Conservation (phyloP, 2,113 vertebrate species). For the Lipotes vexillifer region DNA sequence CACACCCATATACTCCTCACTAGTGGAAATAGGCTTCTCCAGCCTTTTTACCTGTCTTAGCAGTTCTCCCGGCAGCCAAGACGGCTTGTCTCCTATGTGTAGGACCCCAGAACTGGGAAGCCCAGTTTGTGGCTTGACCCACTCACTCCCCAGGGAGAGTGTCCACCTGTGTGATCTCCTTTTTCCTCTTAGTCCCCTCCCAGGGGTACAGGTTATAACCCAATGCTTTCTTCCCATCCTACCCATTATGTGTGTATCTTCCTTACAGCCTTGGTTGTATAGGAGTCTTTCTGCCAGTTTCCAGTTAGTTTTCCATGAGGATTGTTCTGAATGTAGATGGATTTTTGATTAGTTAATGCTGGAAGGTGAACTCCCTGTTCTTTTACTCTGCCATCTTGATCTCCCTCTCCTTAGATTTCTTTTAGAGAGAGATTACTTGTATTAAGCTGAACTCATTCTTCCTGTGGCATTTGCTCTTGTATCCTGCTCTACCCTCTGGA, state of each 20-base stretch:
- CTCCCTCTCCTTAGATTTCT: not conserved
- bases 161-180: not conserved
- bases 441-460: not conserved
- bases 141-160: not conserved
- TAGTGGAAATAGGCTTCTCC: not conserved
- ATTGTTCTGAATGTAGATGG: not conserved
- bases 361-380: not conserved
- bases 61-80: not conserved
- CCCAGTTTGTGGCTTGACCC: not conserved
- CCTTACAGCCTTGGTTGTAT: not conserved
- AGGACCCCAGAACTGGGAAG: not conserved
- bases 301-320: not conserved
- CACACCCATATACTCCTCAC: not conserved
- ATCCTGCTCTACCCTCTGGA: not conserved
- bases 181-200: not conserved
- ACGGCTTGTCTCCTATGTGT: not conserved
- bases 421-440: not conserved
- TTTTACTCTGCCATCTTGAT: not conserved
- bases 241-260: not conserved
- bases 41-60: not conserved
- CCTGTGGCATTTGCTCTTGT: not conserved
- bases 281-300: not conserved
- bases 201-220: not conserved
- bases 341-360: not conserved
- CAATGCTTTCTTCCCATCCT: not conserved